Percentiles rank a stretch among this genome's conserved stretches.
phyloP scores from a whole-genome alignment of 64 coral and sea anemone species.

The Astreopora myriophthalma region DNA sequence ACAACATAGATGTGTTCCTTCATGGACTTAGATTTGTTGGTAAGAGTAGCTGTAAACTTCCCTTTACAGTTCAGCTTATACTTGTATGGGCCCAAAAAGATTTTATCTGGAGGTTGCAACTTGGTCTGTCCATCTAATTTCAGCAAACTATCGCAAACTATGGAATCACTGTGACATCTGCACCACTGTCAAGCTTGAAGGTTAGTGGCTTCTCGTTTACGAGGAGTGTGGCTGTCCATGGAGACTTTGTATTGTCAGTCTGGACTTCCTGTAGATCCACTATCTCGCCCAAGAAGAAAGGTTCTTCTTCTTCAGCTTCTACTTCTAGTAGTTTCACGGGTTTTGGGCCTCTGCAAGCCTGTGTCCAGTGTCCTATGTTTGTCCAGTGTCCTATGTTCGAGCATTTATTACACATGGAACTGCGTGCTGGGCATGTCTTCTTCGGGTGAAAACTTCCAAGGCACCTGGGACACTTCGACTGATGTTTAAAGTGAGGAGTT shows the following conservation, averaged over 20 bases:
- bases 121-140: background rate
- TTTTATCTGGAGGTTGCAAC: background rate
- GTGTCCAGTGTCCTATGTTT: background rate
- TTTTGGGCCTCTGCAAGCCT: background rate
- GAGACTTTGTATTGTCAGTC: background rate
- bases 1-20: background rate
- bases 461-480: background rate
- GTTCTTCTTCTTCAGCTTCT: background rate
- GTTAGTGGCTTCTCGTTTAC: background rate
- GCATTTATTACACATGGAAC: background rate
- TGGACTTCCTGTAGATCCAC: background rate
- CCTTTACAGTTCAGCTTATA: conserved; percentile 5
- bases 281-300: background rate
- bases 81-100: background rate
- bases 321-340: background rate
- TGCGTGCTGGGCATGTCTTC: background rate
- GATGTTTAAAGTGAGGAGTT: background rate
- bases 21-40: background rate
- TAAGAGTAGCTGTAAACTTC: background rate
- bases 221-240: background rate
- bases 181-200: background rate
- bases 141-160: background rate
- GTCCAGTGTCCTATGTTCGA: background rate
- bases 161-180: background rate
- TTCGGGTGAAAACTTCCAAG: background rate